phyloP scores from a whole-genome alignment of 2,113 vertebrate genomes.

The Caloenas nicobarica region DNA sequence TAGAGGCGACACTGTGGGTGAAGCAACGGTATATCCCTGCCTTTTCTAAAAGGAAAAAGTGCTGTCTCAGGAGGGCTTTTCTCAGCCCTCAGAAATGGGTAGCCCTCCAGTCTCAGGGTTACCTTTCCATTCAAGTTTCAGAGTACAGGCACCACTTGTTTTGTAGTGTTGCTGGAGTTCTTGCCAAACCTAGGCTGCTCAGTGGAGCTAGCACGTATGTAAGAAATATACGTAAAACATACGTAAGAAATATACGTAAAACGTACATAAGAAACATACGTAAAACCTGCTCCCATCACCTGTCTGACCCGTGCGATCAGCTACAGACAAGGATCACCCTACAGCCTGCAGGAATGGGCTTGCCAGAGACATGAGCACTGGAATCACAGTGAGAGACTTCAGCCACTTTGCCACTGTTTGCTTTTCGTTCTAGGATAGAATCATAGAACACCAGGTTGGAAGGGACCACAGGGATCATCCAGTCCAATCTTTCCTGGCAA shows the following conservation, averaged over 20 bases:
- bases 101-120: no score
- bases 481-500: no score
- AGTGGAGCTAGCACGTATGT: not conserved
- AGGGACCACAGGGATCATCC: no score
- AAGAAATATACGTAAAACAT: not conserved
- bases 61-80: not conserved
- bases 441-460: no score
- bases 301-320: not conserved
- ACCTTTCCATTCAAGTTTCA: not conserved
- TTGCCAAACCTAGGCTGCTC: not conserved
- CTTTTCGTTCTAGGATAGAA: not conserved
- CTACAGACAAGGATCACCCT: not conserved
- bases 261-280: not conserved
- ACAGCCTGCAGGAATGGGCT: not conserved
- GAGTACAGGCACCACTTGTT: accelerated
- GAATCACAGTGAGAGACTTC: not conserved
- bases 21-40: not conserved
- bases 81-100: not conserved
- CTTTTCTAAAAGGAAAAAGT: not conserved
- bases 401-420: not conserved
- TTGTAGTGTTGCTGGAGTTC: not conserved
- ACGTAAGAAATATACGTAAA: not conserved
- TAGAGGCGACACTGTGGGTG: not conserved
- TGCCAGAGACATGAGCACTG: not conserved
- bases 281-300: not conserved